Base-by-base conservation (phyloP, 2,888 invertebrate genomes). In the Dasysyrphus tricinctus region DNA sequence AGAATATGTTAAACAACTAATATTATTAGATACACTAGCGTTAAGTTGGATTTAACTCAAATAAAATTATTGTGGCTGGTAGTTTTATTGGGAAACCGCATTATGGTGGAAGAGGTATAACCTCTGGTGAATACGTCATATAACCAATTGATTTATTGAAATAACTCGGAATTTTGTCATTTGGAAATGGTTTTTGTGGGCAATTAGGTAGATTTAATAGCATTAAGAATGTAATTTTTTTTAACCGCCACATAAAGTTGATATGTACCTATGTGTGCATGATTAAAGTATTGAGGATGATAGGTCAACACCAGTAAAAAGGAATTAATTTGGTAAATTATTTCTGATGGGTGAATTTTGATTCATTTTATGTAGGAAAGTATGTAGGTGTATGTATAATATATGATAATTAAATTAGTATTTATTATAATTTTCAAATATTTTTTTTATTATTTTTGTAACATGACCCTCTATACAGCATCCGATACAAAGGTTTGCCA, bases 1-100 rank as follows among this genome's bases (percentile, higher is more conserved):
- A 14, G 14, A 61, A 61, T 61, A 61, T 61, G 42, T 61, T 61
- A 42, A 42, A 39, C 61, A 61, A 61, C 61, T 39, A 61, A 42
- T 61, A 24, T 24, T 39, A 61, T 61, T 61, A 61, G 61, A 61
- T 61, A 39, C 61, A 61, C 61, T 61, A n/a, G 37, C 24, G 24
- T 61, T 42, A 61, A 61, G 61, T 61, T 24, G 42, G 19, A 42
- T 42, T 24, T 4, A 61, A 42, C n/a, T 39, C 9, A 42, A 24
- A 61, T 24, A 24, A 24, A 61, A n/a, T 42, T 61, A 39, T n/a
- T n/a, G n/a, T 61, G 61, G 39, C 7, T 34, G 37, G 24, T 24
- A 39, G 24, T 61, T 61, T 42, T 61, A 8, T 24, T 24, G 61
- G 61, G 7, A 12, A 59, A 39, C 59, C 59, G 12, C 19, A 57